Evolutionary conservation across 2,113 vertebrate genomes (phyloP), one percentile per base, ranked within the genome.

Genomic region (Neoarius graeffei): DNA sequence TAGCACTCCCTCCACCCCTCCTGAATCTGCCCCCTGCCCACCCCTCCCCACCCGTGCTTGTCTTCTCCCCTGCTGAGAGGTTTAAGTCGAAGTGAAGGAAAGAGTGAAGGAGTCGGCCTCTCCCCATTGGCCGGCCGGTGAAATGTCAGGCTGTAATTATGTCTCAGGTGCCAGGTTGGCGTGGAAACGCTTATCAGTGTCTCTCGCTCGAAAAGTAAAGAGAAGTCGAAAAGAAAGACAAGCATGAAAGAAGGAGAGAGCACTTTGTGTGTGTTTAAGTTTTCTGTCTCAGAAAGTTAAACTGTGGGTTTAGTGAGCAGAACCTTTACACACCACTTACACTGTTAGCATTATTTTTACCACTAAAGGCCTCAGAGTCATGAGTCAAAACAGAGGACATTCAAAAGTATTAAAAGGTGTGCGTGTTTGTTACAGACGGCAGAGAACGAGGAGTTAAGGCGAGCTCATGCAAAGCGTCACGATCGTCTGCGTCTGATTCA

Each of bases 401-500:
- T 62, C 42, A 14, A 76, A 77, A 77, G 74, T 66, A 82, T 35
- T 76, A 23, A 42, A 60, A 6, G 8, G 14, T 80, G 27, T 64
- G 50, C 35, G 92, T 92, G 92, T 94, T 93, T 90, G 15, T 94
- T 86, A 89, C 90, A 98, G 98, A 95, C 88, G 52, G 92, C 74
- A 90, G 97, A 98, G 94, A 97, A 96, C 84, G 94, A 96, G 90
- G 96, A 97, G 93, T 94, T 99, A 91, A 96, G 93, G 93, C 92
- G 92, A 93, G 96, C 95, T 89, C 96, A 97, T 90, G 95, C 96
- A 91, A 95, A 96, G 89, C 89, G 93, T 1, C 93, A 93, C 62
- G 95, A 97, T 90, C 96, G 96, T 60, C 94, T 99, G 84, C 95
- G 94, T 93, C 94, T 97, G 89, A 95, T 99, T 90, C 97, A 98